Evolutionary conservation across 2,797 vertebrate species (phyloP).

Genomic region (Hydrolagus colliei): DNA sequence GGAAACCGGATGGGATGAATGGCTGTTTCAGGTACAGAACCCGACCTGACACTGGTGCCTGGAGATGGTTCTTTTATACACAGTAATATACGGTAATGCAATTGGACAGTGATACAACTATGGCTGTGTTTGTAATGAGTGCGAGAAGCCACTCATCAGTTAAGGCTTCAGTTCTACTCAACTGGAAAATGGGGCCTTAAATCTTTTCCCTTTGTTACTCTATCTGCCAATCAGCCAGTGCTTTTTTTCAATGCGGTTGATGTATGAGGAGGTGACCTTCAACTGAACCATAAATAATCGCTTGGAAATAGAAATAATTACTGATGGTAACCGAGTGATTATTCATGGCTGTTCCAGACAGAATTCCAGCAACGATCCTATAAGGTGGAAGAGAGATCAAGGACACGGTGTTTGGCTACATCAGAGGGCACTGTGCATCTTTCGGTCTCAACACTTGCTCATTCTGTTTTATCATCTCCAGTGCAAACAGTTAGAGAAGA

Average conservation of each 20-base stretch:
- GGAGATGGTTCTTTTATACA: too few relatives aligned
- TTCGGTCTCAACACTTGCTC: not conserved
- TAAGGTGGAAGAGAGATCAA: constrained; percentile 3
- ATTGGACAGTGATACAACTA: too few relatives aligned
- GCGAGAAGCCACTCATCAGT: not conserved
- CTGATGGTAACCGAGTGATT: constrained; percentile 27
- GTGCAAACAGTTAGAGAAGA: too few relatives aligned
- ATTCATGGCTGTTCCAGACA: constrained; percentile 16
- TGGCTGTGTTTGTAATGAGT: not conserved
- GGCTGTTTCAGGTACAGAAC: too few relatives aligned
- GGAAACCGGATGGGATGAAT: too few relatives aligned
- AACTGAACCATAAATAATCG: constrained; percentile 28
- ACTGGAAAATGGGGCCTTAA: constrained; percentile 18
- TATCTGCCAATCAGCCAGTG: constrained; percentile 29
- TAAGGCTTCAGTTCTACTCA: not conserved
- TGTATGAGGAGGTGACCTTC: constrained; percentile 14
- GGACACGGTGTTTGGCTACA: constrained; percentile 8
- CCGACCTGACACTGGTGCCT: too few relatives aligned
- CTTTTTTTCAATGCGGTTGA: constrained; percentile 7
- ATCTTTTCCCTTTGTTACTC: constrained; percentile 25
- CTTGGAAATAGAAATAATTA: constrained; percentile 30
- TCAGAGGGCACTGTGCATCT: not conserved
- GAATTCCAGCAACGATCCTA: constrained; percentile 13
- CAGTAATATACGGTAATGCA: too few relatives aligned
- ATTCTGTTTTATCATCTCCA: not conserved